phyloP scores from a whole-genome alignment of 2,888 invertebrate genomes.

The Acanthosoma haemorrhoidale region DNA sequence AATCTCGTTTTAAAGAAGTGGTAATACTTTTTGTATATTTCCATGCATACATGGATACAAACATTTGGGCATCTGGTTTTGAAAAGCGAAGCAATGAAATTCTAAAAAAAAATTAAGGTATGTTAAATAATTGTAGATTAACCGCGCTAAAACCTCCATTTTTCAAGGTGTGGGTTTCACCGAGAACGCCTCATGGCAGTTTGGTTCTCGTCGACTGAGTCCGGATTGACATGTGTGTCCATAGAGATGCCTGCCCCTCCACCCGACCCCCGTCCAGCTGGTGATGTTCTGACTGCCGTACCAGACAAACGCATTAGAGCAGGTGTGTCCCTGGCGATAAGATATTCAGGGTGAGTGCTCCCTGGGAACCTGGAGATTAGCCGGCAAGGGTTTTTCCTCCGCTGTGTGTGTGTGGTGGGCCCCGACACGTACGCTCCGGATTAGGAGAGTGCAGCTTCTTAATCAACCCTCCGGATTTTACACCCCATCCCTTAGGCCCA shows the following conservation, averaged over 20 bases:
- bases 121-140: no score
- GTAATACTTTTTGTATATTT: no score
- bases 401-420: background rate
- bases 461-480: slow-evolving; percentile 27
- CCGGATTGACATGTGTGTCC: no score
- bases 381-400: slow-evolving; percentile 15
- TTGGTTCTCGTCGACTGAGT: no score
- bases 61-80: no score
- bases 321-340: slow-evolving; percentile 7
- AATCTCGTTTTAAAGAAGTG: no score
- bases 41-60: no score
- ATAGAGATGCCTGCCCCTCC: background rate
- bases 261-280: background rate
- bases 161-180: no score
- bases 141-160: no score
- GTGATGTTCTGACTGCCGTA: slow-evolving; percentile 3
- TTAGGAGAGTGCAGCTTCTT: slow-evolving; percentile 23
- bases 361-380: slow-evolving; percentile 20
- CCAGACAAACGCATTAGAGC: slow-evolving; percentile 11
- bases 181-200: no score
- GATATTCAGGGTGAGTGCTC: slow-evolving; percentile 22
- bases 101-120: no score
- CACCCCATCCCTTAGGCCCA: background rate
- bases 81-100: no score
- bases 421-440: slow-evolving; percentile 14